Evolutionary conservation across 2,888 invertebrate genomes (phyloP).

Genomic region (Sarcophaga subvicina): DNA sequence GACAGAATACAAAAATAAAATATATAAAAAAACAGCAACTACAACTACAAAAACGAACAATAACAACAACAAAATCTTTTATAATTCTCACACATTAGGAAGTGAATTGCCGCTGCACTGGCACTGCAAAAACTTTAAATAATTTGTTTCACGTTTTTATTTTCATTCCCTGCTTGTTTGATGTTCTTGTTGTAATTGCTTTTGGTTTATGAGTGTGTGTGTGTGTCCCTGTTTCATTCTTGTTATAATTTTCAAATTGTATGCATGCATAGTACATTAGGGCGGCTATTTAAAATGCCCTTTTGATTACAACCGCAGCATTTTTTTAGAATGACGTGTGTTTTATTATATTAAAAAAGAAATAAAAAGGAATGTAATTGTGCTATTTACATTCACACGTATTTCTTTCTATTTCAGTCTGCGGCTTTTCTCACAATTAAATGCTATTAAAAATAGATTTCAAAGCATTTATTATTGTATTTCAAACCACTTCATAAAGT

Average conservation of each 20-base stretch:
- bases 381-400: neutral
- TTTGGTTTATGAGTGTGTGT: neutral
- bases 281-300: neutral
- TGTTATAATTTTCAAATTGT: neutral
- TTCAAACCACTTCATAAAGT: neutral
- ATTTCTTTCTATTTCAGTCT: neutral
- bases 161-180: constrained; percentile 3
- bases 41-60: constrained; percentile 8
- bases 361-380: neutral
- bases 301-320: neutral
- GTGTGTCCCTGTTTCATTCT: neutral
- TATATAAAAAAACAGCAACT: constrained; percentile 11
- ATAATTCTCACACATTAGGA: constrained; percentile 36
- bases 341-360: neutral
- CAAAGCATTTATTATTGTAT: neutral
- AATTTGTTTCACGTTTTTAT: constrained; percentile 32
- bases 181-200: neutral
- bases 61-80: constrained; percentile 25
- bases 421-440: constrained; percentile 24
- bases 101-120: constrained; percentile 59
- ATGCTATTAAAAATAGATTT: neutral
- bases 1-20: constrained; percentile 23
- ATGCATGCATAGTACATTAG: constrained; percentile 5
- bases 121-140: constrained; percentile 67
- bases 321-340: neutral